Evolutionary conservation across 2,797 vertebrate genomes (phyloP), one percentile per base, ranked within the genome.

Genomic region (Periparus ater): DNA sequence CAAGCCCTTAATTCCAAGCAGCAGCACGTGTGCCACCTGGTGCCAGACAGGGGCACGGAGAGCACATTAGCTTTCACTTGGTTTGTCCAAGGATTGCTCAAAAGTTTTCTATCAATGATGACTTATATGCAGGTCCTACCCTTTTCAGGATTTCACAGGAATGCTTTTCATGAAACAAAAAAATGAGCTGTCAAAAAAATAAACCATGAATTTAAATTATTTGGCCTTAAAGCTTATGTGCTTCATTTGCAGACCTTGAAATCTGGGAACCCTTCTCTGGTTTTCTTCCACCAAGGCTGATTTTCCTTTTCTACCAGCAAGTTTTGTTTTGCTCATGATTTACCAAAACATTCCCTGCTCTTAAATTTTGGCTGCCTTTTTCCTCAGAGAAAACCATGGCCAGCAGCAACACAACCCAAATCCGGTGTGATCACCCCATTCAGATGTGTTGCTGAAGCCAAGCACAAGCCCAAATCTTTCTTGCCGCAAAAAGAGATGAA

Each of bases 1-100:
- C 7, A 22, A 47, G 32, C 4, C 47, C 20, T 2, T 5, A 22
- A 20, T 23, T 29, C 10, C 45, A 20, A 51, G 30, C 34, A 65
- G 66, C 60, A 72, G 54, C 80, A 20, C 13, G 16, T 38, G 50
- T 91, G 93, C 91, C 94, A 84, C 84, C 93, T 93, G 82, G 87
- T 61, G 93, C 74, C 67, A 25, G 71, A 21, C 7, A 17, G 38
- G 23, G 38, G 42, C 15, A 75, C 1, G 8, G 38, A 65, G 32
- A 44, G 38, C 44, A 36, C 62, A 58, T 68, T 7, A 2, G 27
- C 62, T 38, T 67, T 36, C 26, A 2, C 32, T 30, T 25, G 13
- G 9, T 45, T 85, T 82, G 15, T 47, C 23, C 19, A n/a, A 50
- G 21, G 38, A 53, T 54, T 38, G 54, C 42, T 81, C 54, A 19